A percentile compares a stretch with the other conserved stretches of the same genome.
phyloP scores from a whole-genome alignment of 2,888 invertebrate species.

The Pristionchus mayeri region DNA sequence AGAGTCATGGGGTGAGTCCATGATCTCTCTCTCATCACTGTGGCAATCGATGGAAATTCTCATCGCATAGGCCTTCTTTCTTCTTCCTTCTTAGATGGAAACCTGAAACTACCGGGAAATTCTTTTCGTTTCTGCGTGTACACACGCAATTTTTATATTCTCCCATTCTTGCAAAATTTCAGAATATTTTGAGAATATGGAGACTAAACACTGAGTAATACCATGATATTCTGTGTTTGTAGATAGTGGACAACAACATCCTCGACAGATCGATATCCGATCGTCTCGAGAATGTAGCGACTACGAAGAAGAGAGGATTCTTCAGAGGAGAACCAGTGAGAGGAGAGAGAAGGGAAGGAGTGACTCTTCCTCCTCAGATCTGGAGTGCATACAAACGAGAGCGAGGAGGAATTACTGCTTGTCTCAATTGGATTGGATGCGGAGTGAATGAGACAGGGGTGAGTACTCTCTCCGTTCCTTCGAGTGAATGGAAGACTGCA shows the following conservation, averaged over 20 bases:
- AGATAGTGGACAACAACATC: conserved; percentile 50
- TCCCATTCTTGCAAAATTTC: not conserved
- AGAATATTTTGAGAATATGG: not conserved
- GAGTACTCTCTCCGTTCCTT: not conserved
- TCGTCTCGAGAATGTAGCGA: not conserved
- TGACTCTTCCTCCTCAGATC: not conserved
- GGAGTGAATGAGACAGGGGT: not conserved
- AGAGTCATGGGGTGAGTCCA: conserved; percentile 45
- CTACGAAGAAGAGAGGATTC: not conserved
- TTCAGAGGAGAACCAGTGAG: conserved; percentile 48
- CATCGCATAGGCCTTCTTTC: not conserved
- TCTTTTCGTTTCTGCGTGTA: not conserved
- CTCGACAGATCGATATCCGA: conserved; percentile 37
- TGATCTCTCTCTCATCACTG: not conserved
- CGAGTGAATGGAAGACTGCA: not conserved
- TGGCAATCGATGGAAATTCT: not conserved
- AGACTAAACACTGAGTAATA: not conserved
- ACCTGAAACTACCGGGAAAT: conserved; percentile 9
- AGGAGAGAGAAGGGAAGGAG: too few species aligned
- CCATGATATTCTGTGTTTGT: not conserved
- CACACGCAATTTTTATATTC: too few species aligned
- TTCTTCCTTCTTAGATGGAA: not conserved
- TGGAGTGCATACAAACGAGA: conserved; percentile 50
- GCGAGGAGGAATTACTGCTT: not conserved
- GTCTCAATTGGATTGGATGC: conserved; percentile 43